Evolutionary conservation across 2,888 invertebrate genomes (phyloP), one percentile per base, ranked within the genome.

Genomic region (Yponomeuta sedellus): DNA sequence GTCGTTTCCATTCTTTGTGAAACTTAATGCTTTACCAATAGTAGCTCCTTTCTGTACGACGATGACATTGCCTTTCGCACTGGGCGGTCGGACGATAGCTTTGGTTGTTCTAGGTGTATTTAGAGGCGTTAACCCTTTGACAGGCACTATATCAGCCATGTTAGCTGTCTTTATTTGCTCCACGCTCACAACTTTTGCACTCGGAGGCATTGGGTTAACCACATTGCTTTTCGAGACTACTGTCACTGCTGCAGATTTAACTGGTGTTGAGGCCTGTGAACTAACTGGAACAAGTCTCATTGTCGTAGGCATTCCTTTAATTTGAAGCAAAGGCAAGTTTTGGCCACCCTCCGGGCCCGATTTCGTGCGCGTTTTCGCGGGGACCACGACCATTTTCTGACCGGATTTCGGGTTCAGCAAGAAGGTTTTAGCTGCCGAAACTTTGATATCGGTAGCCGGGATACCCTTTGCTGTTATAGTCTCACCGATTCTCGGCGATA

Each of bases 31-130:
- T 78, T 92, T 92, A 62, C 92, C 91, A 74, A 92, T 80, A 39
- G 91, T 80, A 25, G 91, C 85, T 59, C 92, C 92, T 75, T 93
- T 94, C 74, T 93, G 93, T 34, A 94, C 92, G 25, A 94, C 92
- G 71, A 94, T 93, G 28, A 93, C 88, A 74, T 92, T 93, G 65
- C 92, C 91, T 78, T 93, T 93, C 28, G 89, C 79, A 70, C 82
- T 87, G 61, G 84, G 80, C 22, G 89, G 85, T 68, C 91, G 77
- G 25, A 90, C 82, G 64, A 91, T 88, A 1, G 91, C 89, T 71
- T 87, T 89, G 8, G 82, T 78, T 28, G 86, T 81, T 80, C 87
- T 88, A 16, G 88, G 78, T n/a, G 86, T 80, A 1, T 83, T 73
- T 25, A 83, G 75, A 2, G 90, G 86, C 5, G 88, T 73, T 68